Conservation (phyloP, 2,113 vertebrate genomes). For the Hypocryptadius cinnamomeus region DNA sequence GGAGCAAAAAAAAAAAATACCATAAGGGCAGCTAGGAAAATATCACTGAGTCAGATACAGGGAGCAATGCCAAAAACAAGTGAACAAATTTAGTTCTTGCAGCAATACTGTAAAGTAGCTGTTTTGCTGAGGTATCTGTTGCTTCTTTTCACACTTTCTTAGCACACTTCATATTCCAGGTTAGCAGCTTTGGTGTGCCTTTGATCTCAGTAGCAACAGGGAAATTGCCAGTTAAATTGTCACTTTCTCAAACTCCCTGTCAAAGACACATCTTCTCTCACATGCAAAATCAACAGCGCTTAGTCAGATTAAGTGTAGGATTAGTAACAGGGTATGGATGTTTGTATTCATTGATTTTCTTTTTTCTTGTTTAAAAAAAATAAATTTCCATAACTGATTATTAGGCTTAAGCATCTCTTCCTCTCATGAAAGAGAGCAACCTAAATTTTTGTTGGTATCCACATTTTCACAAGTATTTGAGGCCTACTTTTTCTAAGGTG, state of each 20-base stretch:
- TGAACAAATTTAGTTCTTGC: neutral
- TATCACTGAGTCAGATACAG: neutral
- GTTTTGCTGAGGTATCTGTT: slow-evolving; percentile 25
- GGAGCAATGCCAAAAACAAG: neutral
- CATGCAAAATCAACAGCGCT: neutral
- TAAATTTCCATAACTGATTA: neutral
- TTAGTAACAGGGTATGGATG: slow-evolving; percentile 3
- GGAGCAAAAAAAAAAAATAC: neutral
- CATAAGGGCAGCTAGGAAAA: neutral
- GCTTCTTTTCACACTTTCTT: slow-evolving; percentile 30
- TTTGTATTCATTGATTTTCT: neutral
- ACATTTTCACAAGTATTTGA: neutral
- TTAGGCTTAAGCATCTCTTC: neutral
- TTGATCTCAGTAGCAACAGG: slow-evolving; percentile 27
- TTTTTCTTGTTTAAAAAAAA: neutral
- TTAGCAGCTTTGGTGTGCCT: slow-evolving; percentile 28
- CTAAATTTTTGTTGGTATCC: neutral
- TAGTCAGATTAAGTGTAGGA: slow-evolving; percentile 37
- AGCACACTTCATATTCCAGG: slow-evolving; percentile 9
- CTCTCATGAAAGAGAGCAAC: neutral
- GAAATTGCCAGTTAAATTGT: slow-evolving; percentile 41
- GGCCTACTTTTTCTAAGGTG: neutral
- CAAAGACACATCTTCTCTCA: slow-evolving; percentile 4
- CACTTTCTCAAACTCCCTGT: slow-evolving; percentile 20
- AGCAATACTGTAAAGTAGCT: neutral